Percentiles rank a stretch among this genome's conserved stretches.
phyloP scores from a whole-genome alignment of 2,797 vertebrate genomes.

The Tragelaphus eurycerus region DNA sequence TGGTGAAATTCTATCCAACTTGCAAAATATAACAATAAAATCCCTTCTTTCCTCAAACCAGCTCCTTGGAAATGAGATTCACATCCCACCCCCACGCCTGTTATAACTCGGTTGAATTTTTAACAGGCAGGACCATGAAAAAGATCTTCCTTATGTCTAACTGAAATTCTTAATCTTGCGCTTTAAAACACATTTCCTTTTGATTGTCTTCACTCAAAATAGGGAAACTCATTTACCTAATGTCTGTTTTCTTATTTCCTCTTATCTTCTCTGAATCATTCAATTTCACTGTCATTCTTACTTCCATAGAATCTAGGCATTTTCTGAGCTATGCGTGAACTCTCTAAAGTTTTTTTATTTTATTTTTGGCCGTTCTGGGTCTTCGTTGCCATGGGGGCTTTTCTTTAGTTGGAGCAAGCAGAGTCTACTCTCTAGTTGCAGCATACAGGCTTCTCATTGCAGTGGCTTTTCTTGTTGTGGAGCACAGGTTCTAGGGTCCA shows the following conservation, averaged over 20 bases:
- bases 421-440: background rate
- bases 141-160: slow-evolving; percentile 6
- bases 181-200: slow-evolving; percentile 42
- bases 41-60: background rate
- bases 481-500: background rate
- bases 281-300: background rate
- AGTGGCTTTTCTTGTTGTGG: background rate
- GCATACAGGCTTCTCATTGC: background rate
- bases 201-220: background rate
- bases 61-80: slow-evolving; percentile 35
- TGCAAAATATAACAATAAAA: background rate
- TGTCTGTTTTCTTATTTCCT: background rate
- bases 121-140: slow-evolving; percentile 10
- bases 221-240: slow-evolving; percentile 11
- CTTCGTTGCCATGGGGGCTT: background rate
- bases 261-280: background rate
- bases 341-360: background rate
- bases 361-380: background rate
- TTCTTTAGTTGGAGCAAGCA: background rate
- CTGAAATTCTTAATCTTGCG: slow-evolving; percentile 9
- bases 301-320: background rate
- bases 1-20: background rate
- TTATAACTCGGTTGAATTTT: background rate
- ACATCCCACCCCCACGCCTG: background rate
- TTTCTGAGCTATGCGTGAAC: background rate